Evolutionary conservation across 2,888 invertebrate genomes (phyloP), one percentile per base, ranked within the genome.

Genomic region (Phoenoteleia sp.): DNA sequence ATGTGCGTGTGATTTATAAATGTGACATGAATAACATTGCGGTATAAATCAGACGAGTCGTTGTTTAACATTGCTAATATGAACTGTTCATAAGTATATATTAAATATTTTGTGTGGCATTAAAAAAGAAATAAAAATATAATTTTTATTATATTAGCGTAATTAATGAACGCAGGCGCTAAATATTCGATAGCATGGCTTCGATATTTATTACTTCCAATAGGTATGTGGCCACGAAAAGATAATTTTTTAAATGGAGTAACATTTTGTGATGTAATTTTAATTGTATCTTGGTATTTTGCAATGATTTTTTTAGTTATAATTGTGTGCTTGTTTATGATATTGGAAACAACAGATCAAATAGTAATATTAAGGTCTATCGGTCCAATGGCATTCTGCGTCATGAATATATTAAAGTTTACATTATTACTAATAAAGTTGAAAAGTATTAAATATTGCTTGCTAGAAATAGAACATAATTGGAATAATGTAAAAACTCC

Each of bases 161-260:
- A 11, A 33, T 33, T 9, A 5, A 33, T 33, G 33, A 2, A 33
- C 33, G 11, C 69, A 0, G 39, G 62, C 15, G 60, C 62, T 1
- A 69, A 69, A 11, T 77, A 77, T 52, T n/a, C 77, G 19, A 23
- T 79, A 54, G 42, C 62, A 33, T 79, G 79, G 79, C 69, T 79
- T 0, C 60, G 69, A n/a, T 71, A 79, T 54, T 45, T 79, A 25
- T 25, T 79, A 7, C 36, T 62, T 39, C 79, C 71, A 36, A 27
- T 79, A 19, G 79, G 79, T 1, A 19, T 79, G 42, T 79, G 79
- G 79, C 79, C 69, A 45, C 58, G 17, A 21, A 19, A 56, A 11
- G 52, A 21, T 0, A 67, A 49, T 0, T 9, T 3, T n/a, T 2
- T 2, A n/a, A 39, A 13, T n/a, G 45, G 58, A 58, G 27, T 62